Conservation (phyloP, 2,797 vertebrate genomes). For the Myotis myotis region DNA sequence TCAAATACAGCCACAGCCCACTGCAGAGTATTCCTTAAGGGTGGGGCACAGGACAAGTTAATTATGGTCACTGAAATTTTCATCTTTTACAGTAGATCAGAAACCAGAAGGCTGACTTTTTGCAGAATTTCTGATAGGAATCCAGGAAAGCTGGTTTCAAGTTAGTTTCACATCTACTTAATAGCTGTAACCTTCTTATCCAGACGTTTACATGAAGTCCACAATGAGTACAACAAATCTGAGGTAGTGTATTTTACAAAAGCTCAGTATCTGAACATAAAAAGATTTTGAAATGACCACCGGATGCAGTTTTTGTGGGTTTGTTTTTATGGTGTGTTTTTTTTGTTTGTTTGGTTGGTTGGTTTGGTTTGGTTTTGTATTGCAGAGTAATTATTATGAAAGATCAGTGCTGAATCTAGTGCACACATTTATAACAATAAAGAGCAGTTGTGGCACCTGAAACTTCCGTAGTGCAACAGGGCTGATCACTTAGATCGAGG, state of each 20-base stretch:
- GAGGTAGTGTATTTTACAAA: constrained; percentile 92
- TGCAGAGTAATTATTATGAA: constrained; percentile 78
- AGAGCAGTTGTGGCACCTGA: constrained; percentile 84
- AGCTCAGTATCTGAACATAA: constrained; percentile 90
- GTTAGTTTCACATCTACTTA: constrained; percentile 85
- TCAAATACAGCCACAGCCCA: constrained; percentile 84
- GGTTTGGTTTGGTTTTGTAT: constrained; percentile 49
- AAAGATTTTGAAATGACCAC: constrained; percentile 88
- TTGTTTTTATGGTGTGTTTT: not conserved
- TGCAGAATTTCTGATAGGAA: constrained; percentile 87
- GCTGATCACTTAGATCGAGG: constrained; percentile 79
- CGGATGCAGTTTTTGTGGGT: constrained; percentile 80
- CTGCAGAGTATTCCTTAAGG: constrained; percentile 84
- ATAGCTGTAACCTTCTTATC: constrained; percentile 87
- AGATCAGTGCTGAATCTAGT: constrained; percentile 83
- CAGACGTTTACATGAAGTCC: constrained; percentile 90
- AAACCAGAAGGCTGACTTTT: constrained; percentile 88
- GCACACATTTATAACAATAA: constrained; percentile 80
- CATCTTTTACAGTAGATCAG: constrained; percentile 88
- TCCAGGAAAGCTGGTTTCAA: constrained; percentile 88
- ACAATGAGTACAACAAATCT: constrained; percentile 89
- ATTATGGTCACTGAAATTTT: constrained; percentile 98
- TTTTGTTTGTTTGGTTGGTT: not conserved
- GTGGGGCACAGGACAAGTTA: constrained; percentile 86
- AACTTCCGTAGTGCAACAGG: constrained; percentile 82